These are phyloP conservation scores for Vanessa atalanta DNA, from an alignment of 1,140 invertebrate genomes.

Conservation along the genomic window DNA sequence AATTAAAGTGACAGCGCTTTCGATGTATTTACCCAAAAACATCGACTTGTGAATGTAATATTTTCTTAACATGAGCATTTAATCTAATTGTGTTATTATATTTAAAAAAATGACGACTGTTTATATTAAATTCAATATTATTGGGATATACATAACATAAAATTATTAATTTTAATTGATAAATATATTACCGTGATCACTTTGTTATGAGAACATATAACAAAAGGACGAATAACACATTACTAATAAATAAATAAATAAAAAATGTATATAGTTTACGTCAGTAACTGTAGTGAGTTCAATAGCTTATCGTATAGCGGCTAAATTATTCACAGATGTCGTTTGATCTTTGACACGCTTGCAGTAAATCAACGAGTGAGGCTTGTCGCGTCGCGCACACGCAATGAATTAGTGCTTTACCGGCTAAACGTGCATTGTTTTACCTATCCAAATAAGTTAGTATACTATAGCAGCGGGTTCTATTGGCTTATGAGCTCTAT, in stretches of 20 bases:
- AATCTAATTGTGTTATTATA: too few relatives aligned
- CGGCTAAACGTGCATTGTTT: constrained; percentile 14
- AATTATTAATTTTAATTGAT: too few relatives aligned
- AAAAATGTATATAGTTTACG: neutral
- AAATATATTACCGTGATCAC: neutral
- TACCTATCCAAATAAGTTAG: constrained; percentile 16
- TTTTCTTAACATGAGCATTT: too few relatives aligned
- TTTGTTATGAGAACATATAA: neutral
- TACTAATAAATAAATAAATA: neutral
- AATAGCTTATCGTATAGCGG: neutral
- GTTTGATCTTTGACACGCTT: constrained; percentile 20
- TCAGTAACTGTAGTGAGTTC: neutral
- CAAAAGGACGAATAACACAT: neutral
- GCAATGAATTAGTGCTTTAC: constrained; percentile 24
- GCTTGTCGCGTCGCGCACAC: constrained; percentile 23
- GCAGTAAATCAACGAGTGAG: constrained; percentile 14
- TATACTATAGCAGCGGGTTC: neutral
- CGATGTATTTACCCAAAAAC: too few relatives aligned
- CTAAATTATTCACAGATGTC: constrained; percentile 2
- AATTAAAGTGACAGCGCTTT: too few relatives aligned
- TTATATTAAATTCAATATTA: too few relatives aligned
- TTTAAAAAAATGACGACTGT: too few relatives aligned
- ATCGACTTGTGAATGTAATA: too few relatives aligned
- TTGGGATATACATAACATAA: too few relatives aligned
- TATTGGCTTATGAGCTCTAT: too few relatives aligned